A percentile compares a stretch with the other conserved stretches of the same genome.
Conservation (phyloP, 2,888 invertebrate species). For the Villa cingulata region DNA sequence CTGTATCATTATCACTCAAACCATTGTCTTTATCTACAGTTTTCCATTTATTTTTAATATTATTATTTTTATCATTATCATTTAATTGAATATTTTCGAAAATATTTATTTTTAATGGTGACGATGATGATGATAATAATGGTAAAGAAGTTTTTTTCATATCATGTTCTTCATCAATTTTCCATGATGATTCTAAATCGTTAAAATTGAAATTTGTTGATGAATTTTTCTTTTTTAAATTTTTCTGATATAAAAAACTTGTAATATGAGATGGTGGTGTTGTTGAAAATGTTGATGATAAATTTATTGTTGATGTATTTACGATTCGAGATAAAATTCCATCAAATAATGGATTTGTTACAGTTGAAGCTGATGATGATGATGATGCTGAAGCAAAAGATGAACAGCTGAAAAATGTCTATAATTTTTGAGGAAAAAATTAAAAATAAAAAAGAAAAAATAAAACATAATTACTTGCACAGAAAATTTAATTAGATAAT, state of each 20-base stretch:
- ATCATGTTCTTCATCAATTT: too few species aligned
- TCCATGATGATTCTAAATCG: not conserved
- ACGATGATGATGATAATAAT: not conserved
- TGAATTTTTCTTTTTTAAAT: not conserved
- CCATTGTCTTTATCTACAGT: too few species aligned
- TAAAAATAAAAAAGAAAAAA: too few species aligned
- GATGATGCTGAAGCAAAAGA: not conserved
- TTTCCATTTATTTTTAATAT: not conserved
- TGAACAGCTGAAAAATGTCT: too few species aligned
- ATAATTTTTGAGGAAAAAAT: too few species aligned
- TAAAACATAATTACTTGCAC: too few species aligned
- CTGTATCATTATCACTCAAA: too few species aligned
- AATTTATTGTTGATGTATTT: too few species aligned
- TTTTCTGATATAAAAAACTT: slow-evolving; percentile 12
- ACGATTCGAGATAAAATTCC: slow-evolving; percentile 1
- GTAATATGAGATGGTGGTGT: slow-evolving; percentile 14
- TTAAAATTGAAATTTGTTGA: slow-evolving; percentile 1
- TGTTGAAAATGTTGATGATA: slow-evolving; percentile 3
- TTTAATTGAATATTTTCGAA: not conserved
- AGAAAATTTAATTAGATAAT: too few species aligned
- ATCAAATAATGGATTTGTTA: not conserved
- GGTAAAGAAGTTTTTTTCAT: not conserved
- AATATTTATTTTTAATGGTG: too few species aligned
- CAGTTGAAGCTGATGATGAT: not conserved
- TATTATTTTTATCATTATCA: not conserved